These are phyloP conservation scores for Eclectus roratus DNA, from an alignment of 2,113 vertebrate genomes.

Conservation along the genomic window DNA sequence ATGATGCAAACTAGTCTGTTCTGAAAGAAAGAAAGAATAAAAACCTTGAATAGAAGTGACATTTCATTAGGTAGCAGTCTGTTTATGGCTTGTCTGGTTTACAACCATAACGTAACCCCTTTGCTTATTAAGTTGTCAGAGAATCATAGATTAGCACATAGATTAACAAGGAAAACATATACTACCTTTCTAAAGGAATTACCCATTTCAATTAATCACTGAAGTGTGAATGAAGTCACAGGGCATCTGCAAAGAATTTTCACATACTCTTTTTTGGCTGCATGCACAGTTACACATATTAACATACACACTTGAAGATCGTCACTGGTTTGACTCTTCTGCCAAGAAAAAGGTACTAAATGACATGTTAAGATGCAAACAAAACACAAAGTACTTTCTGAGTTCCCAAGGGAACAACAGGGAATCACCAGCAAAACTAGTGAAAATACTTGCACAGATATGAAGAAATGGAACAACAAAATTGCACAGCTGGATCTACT, in stretches of 20 bases:
- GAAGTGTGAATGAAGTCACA: conserved; percentile 3
- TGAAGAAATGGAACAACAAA: not conserved
- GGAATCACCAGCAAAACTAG: not conserved
- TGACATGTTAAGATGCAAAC: not conserved
- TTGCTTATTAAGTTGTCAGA: conserved; percentile 13
- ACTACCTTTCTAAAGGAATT: conserved; percentile 41
- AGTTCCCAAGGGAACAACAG: not conserved
- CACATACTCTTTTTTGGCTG: not conserved
- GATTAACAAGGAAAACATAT: conserved; percentile 35
- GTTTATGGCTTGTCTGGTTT: conserved; percentile 37
- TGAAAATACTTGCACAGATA: not conserved
- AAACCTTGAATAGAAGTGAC: not conserved
- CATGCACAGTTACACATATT: not conserved
- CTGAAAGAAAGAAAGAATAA: not conserved
- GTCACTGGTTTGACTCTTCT: not conserved
- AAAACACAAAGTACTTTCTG: not conserved
- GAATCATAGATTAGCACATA: conserved; percentile 21
- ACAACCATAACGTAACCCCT: not conserved
- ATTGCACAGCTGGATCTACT: not conserved
- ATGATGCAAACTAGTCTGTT: not conserved
- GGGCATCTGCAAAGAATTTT: conserved; percentile 5
- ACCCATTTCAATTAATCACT: conserved; percentile 24
- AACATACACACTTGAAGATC: not conserved
- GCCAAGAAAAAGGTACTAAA: not conserved
- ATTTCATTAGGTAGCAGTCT: conserved; percentile 4